Conservation (phyloP, 2,888 invertebrate genomes). For the Caenorhabditis sinica region DNA sequence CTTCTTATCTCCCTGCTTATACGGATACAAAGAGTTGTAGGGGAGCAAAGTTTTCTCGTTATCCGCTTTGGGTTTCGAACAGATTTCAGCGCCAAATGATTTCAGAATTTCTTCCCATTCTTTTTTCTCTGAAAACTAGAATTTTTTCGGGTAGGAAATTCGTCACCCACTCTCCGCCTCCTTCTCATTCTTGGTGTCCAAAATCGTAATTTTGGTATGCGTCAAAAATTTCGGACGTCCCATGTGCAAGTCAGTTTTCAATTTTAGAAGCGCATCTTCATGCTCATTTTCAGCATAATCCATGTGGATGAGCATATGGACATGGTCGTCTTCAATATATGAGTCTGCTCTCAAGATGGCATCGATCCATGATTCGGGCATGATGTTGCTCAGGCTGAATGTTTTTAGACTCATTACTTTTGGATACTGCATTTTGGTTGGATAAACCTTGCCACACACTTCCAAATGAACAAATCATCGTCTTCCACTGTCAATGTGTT, state of each 20-base stretch:
- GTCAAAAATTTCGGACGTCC: conserved; percentile 22
- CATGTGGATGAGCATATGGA: conserved; percentile 19
- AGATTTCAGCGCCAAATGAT: conserved; percentile 14
- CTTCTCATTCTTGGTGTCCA: conserved; percentile 5
- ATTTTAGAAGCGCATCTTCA: conserved; percentile 15
- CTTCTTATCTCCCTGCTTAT: background rate
- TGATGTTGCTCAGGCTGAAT: conserved; percentile 10
- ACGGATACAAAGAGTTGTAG: background rate
- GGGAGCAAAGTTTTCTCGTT: background rate
- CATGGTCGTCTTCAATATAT: conserved; percentile 6
- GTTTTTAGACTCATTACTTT: background rate
- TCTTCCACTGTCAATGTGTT: background rate
- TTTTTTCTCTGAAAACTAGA: conserved; percentile 1
- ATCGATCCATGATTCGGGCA: conserved; percentile 20
- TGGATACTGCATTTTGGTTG: background rate
- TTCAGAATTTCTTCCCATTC: conserved; percentile 25
- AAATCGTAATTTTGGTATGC: background rate
- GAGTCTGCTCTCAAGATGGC: background rate
- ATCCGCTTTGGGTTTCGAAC: background rate
- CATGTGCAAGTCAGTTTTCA: conserved; percentile 28
- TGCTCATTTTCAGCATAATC: conserved; percentile 6
- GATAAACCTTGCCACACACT: conserved; percentile 22
- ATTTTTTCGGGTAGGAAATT: background rate
- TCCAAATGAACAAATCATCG: conserved; percentile 20
- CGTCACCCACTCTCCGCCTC: conserved; percentile 3